Evolutionary conservation across 35 echinoderm and acorn worm species (phyloP).

Genomic region (Chiridota heheva): DNA sequence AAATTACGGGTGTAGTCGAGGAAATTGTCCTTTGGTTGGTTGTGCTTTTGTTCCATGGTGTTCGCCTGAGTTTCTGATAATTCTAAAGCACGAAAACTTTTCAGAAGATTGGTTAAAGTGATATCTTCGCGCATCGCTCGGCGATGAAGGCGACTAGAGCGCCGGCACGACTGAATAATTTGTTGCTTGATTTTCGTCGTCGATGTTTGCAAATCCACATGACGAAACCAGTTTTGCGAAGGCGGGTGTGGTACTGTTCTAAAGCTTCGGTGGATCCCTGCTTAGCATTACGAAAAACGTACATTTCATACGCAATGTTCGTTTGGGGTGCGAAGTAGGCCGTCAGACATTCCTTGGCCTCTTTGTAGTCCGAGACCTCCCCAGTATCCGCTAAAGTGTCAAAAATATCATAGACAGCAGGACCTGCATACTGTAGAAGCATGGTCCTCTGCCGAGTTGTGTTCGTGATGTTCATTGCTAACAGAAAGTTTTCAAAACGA

Average conservation of each 20-base stretch:
- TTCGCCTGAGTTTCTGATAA: constrained; percentile 30
- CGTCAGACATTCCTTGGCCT: constrained; percentile 36
- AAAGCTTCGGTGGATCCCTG: constrained; percentile 41
- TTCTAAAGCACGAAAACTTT: constrained; percentile 24
- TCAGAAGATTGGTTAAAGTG: constrained; percentile 41
- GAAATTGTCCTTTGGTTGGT: neutral
- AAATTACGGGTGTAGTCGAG: neutral
- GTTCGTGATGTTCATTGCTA: constrained; percentile 40
- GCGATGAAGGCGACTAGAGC: constrained; percentile 40
- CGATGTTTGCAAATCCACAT: neutral
- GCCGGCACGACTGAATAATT: constrained; percentile 54
- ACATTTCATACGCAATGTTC: constrained; percentile 50
- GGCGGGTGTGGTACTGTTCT: constrained; percentile 45
- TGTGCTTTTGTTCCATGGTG: constrained; percentile 16
- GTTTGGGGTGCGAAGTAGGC: constrained; percentile 32
- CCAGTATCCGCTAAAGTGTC: constrained; percentile 36
- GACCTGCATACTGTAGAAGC: constrained; percentile 64
- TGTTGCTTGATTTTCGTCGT: constrained; percentile 57
- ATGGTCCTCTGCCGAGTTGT: constrained; percentile 40
- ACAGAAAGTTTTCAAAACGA: constrained; percentile 40
- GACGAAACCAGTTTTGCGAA: constrained; percentile 16
- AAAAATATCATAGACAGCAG: constrained; percentile 57
- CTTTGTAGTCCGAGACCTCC: constrained; percentile 22
- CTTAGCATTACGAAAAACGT: constrained; percentile 43
- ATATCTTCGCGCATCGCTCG: constrained; percentile 45